Base-by-base conservation (phyloP, 37 sponge, comb jelly and placozoan species). In the Diacarnus erythraeanus region DNA sequence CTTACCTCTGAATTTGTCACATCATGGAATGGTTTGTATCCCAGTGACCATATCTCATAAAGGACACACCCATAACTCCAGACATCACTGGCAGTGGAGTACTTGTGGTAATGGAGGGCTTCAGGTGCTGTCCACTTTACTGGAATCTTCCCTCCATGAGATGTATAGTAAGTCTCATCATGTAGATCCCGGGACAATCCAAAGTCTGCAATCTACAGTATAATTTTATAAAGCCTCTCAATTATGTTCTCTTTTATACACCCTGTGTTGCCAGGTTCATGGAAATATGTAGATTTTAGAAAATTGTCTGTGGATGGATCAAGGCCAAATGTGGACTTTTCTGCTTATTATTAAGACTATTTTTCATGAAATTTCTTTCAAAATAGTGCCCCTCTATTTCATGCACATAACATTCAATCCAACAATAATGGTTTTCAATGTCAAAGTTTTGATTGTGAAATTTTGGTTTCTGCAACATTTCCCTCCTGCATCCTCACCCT, bases 121-220 rank as follows among this genome's bases (percentile, higher is more conserved):
- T 84, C 85, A 35, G 85, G 85, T 8, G 85, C 85, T 60, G 85
- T 84, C 85, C 85, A 84, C 64, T 77, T 84, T 27, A 84, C 71
- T 71, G 85, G 85, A n/a, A 84, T 57, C 59, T 59, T 69, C 35
- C 71, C 78, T 34, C 77, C 85, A 12, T 77, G 41, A 27, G 85
- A 57, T 31, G 35, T 22, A 58, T 84, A 77, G 64, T 71, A 71
- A 37, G 54, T 69, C 23, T 68, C 84, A 43, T 83, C 42, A 18
- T 57, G 36, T 10, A 77, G 60, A 25, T 69, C 73, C 58, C 78
- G 59, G 3, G 85, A 59, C 64, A 84, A 58, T 4, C 85, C 85
- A 58, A 84, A 84, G 42, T 84, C 85, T 22, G 77, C 73, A 60
- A 84, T 77, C 85, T 84, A 37, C 0, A 64, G 15, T n/a, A n/a